phyloP scores from a whole-genome alignment of 2,888 invertebrate species.

The Taenaris catops region DNA sequence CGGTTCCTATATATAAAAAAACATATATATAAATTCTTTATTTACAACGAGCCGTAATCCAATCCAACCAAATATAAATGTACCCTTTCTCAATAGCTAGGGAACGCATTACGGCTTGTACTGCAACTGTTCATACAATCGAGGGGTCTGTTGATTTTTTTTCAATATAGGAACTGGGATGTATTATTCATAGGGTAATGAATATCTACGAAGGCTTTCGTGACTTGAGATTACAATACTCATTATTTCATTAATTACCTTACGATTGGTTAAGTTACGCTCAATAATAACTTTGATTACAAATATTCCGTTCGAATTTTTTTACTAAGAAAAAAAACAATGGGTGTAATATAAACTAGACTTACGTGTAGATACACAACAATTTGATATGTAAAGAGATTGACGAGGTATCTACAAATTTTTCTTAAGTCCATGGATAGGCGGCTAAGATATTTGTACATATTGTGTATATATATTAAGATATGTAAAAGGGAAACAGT shows the following conservation, averaged over 20 bases:
- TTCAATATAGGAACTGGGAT: conserved; percentile 2
- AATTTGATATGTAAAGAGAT: conserved; percentile 9
- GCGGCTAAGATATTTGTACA: conserved; percentile 52
- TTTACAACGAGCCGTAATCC: no score
- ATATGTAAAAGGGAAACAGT: conserved; percentile 35
- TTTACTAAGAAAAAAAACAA: conserved; percentile 10
- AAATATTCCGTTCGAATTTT: no score
- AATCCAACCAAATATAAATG: no score
- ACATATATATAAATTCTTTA: neutral
- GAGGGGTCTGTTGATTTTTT: neutral
- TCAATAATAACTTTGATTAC: conserved; percentile 4
- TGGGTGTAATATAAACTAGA: conserved; percentile 12
- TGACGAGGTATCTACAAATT: conserved; percentile 31
- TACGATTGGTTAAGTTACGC: conserved; percentile 2
- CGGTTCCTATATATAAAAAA: conserved; percentile 3
- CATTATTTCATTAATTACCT: conserved; percentile 4
- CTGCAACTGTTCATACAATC: no score
- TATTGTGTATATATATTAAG: conserved; percentile 52
- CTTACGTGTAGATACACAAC: no score
- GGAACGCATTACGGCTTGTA: no score
- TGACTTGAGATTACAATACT: conserved; percentile 8
- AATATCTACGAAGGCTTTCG: neutral
- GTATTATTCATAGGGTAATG: conserved; percentile 6
- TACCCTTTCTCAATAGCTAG: no score
- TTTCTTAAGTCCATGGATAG: conserved; percentile 44